These are phyloP conservation scores for Calyptomena viridis DNA, from an alignment of 2,113 vertebrate species.

Conservation along the genomic window DNA sequence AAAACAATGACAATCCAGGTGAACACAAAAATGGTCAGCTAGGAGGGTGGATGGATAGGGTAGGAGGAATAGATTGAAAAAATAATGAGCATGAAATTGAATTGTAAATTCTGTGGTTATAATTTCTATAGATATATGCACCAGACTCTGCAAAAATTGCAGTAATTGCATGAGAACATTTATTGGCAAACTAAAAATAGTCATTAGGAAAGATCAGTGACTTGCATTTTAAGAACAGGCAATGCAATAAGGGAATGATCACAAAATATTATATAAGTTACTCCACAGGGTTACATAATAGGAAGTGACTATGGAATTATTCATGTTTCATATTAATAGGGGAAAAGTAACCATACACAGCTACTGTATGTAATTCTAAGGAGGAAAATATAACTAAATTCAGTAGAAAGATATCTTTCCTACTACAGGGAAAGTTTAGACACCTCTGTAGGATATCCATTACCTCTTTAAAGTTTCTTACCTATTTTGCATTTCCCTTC, in stretches of 20 bases:
- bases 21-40: neutral
- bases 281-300: neutral
- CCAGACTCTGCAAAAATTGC: neutral
- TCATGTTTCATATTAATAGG: neutral
- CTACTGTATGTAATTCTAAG: neutral
- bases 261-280: neutral
- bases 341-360: neutral
- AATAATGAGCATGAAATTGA: neutral
- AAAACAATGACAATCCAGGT: neutral
- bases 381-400: neutral
- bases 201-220: neutral
- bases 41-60: neutral
- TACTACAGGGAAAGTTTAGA: neutral
- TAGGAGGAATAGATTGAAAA: neutral
- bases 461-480: neutral
- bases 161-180: neutral
- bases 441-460: neutral
- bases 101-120: neutral
- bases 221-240: neutral
- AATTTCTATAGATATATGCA: neutral
- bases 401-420: neutral
- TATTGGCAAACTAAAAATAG: neutral
- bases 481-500: neutral
- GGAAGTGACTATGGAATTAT: neutral
- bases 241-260: neutral